Base-by-base conservation (phyloP, 30 jellyfish, hydroid and myxozoan species). In the Hydra vulgaris region DNA sequence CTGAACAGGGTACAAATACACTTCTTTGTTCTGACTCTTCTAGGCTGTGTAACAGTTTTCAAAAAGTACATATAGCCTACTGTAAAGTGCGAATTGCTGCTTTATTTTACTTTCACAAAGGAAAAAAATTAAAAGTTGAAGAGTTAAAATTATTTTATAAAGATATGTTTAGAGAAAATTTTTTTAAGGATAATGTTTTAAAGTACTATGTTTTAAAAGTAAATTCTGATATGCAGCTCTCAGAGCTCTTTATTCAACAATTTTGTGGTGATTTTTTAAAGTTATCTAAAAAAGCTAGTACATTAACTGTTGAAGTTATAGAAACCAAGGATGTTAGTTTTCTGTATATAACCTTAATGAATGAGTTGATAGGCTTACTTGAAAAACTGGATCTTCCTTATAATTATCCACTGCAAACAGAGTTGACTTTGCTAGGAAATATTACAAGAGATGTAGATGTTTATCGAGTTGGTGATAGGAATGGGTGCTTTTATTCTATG, bases 161-260 rank as follows among this genome's bases (percentile, higher is more conserved):
- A 0, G 84, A 80, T 21, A 66, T 80, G 81, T 80, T 8, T 4
- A 21, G 72, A 18, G 87, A 80, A 24, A 66, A 54, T 80, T 80
- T 80, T n/a, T 80, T 80, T 53, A 27, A 17, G 8, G 66, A 80
- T 7, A 66, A 27, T 20, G 72, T 80, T 69, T 25, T 80, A 18
- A 23, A 61, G 72, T 70, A 61, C 70, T 80, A 66, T 53, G 72
- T 80, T 19, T 66, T 84, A 21, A 67, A 26, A 22, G 24, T 12
- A 16, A 18, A 4, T 8, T 25, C 27, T 18, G 16, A 26, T 18
- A 12, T 52, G 1, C 53, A 67, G 0, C 15, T 16, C 18, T 18
- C 70, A 17, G 54, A 19, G 23, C 25, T 23, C 15, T 80, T 80
- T 53, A 25, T 80, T 8, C 19, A 80, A 26, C 72, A 69, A 15